These are phyloP conservation scores for Fabriciana adippe DNA, from an alignment of 2,888 invertebrate species.

Conservation along the genomic window DNA sequence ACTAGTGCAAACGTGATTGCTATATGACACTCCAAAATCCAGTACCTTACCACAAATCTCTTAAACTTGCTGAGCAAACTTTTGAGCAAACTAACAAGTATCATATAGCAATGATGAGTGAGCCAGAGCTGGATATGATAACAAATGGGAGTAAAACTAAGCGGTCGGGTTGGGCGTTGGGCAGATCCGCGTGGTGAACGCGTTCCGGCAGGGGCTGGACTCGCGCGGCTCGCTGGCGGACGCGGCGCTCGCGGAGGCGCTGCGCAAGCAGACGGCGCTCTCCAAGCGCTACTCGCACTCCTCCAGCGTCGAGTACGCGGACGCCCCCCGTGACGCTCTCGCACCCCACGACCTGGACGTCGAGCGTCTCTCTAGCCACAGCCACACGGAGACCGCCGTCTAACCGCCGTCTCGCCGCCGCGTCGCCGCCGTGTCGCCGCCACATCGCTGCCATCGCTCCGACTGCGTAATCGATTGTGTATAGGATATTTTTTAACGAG, in stretches of 20 bases:
- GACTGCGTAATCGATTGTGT: slow-evolving; percentile 65
- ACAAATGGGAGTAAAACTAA: slow-evolving; percentile 40
- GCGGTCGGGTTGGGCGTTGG: slow-evolving; percentile 52
- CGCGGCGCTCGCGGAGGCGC: slow-evolving; percentile 95
- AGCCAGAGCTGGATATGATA: slow-evolving; percentile 31
- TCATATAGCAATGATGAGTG: slow-evolving; percentile 29
- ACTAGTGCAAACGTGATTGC: slow-evolving; percentile 22
- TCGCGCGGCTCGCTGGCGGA: slow-evolving; percentile 96
- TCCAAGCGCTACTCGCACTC: slow-evolving; percentile 96
- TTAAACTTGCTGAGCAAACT: background rate
- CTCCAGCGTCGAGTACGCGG: slow-evolving; percentile 91
- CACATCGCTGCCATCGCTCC: slow-evolving; percentile 38
- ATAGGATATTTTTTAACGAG: slow-evolving; percentile 63
- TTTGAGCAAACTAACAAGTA: background rate
- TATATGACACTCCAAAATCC: slow-evolving; percentile 22
- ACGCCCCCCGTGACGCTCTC: slow-evolving; percentile 93
- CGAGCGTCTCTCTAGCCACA: slow-evolving; percentile 95
- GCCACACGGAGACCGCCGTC: slow-evolving; percentile 97
- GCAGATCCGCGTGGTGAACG: slow-evolving; percentile 99
- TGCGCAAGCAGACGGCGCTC: slow-evolving; percentile 96
- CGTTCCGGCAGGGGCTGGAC: slow-evolving; percentile 99
- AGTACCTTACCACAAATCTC: background rate
- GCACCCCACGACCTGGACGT: slow-evolving; percentile 96
- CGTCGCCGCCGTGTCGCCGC: slow-evolving; percentile 40
- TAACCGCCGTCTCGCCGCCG: slow-evolving; percentile 69